Conservation (phyloP, 2,113 vertebrate species). For the Chrysochloris asiatica region DNA sequence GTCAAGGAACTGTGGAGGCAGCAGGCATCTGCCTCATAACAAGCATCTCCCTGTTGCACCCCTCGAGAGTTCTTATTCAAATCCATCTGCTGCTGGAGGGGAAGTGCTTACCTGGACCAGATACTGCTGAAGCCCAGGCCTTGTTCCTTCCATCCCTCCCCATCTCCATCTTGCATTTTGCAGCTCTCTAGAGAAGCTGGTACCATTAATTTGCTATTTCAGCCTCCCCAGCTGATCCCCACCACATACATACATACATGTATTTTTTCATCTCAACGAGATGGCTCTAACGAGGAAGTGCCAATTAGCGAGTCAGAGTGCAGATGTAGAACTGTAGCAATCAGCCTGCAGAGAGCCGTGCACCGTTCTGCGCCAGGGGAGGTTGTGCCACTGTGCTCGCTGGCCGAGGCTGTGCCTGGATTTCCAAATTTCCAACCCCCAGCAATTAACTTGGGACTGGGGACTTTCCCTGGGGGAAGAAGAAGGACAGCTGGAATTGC, state of each 20-base stretch:
- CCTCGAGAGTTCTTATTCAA: background rate
- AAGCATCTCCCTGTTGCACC: background rate
- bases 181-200: background rate
- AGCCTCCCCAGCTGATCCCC: background rate
- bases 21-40: background rate
- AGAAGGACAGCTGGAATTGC: background rate
- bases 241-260: fast-evolving
- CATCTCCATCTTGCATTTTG: fast-evolving
- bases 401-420: background rate
- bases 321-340: background rate
- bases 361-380: fast-evolving
- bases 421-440: background rate
- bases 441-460: background rate
- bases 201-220: background rate
- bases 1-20: background rate
- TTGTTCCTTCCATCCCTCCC: fast-evolving
- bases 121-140: background rate
- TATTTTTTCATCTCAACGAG: background rate
- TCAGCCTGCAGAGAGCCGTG: background rate
- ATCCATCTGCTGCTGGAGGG: background rate
- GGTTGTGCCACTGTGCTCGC: fast-evolving
- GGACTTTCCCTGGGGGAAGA: background rate
- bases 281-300: conserved; percentile 40
- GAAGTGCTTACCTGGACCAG: background rate
- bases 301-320: conserved; percentile 44